Evolutionary conservation across 2,113 vertebrate species (phyloP).

Genomic region (Climacteris rufus): DNA sequence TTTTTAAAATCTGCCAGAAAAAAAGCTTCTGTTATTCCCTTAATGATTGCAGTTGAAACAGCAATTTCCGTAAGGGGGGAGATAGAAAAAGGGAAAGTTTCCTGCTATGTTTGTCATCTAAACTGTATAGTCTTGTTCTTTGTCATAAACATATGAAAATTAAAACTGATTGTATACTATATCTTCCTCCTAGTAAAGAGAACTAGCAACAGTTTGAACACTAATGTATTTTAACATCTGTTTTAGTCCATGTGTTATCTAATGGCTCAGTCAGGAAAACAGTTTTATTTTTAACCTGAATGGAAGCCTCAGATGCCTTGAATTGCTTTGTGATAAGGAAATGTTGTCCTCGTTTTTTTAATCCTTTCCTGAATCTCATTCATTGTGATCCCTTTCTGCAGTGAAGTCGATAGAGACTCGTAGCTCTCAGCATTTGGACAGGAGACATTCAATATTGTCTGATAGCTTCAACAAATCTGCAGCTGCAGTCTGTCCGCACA

Average conservation of each 20-base stretch:
- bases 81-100: neutral
- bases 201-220: neutral
- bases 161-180: neutral
- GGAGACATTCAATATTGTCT: constrained; percentile 48
- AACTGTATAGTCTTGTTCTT: neutral
- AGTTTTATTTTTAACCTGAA: neutral
- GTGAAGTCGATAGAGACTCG: constrained; percentile 28
- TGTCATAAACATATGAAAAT: neutral
- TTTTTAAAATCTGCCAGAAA: neutral
- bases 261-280: neutral
- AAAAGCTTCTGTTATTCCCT: neutral
- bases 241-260: neutral
- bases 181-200: neutral
- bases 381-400: neutral
- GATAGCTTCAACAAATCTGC: constrained; percentile 31
- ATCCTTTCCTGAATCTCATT: constrained; percentile 4
- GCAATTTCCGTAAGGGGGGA: neutral
- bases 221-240: neutral
- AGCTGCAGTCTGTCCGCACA: neutral
- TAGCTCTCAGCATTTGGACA: constrained; percentile 16
- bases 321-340: neutral
- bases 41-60: neutral
- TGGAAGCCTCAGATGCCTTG: neutral
- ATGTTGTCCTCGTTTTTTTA: neutral
- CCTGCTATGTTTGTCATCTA: neutral